Percentiles rank a stretch among this genome's conserved stretches.
These are phyloP conservation scores for Heteropelma amictum DNA, from an alignment of 2,888 invertebrate species.

Conservation along the genomic window DNA sequence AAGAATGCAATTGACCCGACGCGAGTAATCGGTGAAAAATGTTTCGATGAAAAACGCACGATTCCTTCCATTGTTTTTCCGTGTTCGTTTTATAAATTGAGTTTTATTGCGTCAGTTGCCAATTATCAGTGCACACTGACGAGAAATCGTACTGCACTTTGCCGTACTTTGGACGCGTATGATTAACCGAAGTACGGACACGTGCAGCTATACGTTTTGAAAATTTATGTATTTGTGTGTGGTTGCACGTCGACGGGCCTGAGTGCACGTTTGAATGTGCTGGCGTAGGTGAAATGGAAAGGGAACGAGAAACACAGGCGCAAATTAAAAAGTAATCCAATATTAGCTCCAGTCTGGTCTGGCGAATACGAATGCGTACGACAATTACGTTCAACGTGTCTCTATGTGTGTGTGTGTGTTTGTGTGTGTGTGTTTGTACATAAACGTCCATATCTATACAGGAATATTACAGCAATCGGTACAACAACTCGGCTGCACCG, in stretches of 20 bases:
- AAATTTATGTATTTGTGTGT: neutral
- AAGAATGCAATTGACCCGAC: too few species aligned
- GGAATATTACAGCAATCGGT: too few species aligned
- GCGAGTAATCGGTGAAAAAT: too few species aligned
- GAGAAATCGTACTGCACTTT: neutral
- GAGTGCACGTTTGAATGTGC: too few species aligned
- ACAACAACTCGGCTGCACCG: slow-evolving; percentile 10
- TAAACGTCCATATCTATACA: too few species aligned
- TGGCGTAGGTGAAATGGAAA: slow-evolving; percentile 21
- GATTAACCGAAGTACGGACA: neutral
- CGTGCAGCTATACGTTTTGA: slow-evolving; percentile 14
- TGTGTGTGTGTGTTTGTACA: neutral
- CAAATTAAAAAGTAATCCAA: slow-evolving; percentile 74
- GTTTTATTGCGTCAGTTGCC: neutral
- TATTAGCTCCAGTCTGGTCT: slow-evolving; percentile 63
- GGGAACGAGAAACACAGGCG: slow-evolving; percentile 31
- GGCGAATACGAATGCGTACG: slow-evolving; percentile 58
- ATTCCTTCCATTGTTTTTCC: neutral
- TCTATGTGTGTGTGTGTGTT: slow-evolving; percentile 2
- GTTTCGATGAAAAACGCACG: neutral
- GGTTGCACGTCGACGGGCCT: neutral
- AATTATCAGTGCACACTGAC: slow-evolving; percentile 1
- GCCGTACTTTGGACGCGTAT: neutral
- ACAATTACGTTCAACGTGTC: slow-evolving; percentile 62
- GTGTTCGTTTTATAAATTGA: neutral